Percentiles rank a stretch among this genome's conserved stretches.
phyloP scores from a whole-genome alignment of 2,888 invertebrate species.

The Dendrolimus pini region DNA sequence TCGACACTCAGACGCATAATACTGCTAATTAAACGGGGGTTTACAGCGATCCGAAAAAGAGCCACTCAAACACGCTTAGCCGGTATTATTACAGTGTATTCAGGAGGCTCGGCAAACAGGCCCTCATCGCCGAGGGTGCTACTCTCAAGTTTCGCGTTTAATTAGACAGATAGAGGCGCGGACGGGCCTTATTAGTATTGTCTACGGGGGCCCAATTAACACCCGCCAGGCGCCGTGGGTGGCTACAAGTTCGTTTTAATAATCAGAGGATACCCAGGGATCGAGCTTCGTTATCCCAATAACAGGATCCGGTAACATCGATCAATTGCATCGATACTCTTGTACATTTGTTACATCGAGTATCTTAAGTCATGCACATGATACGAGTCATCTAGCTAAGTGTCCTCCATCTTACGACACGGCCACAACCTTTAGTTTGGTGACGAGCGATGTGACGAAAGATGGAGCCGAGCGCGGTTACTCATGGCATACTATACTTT shows the following conservation, averaged over 20 bases:
- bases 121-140: constrained; percentile 70
- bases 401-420: neutral
- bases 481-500: no score
- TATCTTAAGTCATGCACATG: neutral
- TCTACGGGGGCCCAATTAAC: constrained; percentile 77
- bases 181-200: constrained; percentile 77
- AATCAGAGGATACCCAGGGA: constrained; percentile 69
- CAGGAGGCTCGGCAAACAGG: constrained; percentile 71
- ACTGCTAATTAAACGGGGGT: constrained; percentile 74
- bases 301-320: constrained; percentile 60
- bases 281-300: constrained; percentile 63
- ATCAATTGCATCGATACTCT: constrained; percentile 21
- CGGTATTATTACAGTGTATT: constrained; percentile 75
- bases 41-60: constrained; percentile 75
- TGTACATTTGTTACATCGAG: no score
- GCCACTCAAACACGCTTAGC: constrained; percentile 75
- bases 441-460: no score
- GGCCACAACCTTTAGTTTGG: no score
- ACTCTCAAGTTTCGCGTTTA: constrained; percentile 76
- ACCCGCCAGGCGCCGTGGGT: constrained; percentile 67
- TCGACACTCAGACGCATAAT: constrained; percentile 74
- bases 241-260: constrained; percentile 71
- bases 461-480: no score
- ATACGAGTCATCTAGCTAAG: neutral
- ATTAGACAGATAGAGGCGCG: constrained; percentile 76